Percentiles rank a stretch among this genome's conserved stretches.
Conservation (phyloP, 2,888 invertebrate genomes). For the Dichetophora obliterata region DNA sequence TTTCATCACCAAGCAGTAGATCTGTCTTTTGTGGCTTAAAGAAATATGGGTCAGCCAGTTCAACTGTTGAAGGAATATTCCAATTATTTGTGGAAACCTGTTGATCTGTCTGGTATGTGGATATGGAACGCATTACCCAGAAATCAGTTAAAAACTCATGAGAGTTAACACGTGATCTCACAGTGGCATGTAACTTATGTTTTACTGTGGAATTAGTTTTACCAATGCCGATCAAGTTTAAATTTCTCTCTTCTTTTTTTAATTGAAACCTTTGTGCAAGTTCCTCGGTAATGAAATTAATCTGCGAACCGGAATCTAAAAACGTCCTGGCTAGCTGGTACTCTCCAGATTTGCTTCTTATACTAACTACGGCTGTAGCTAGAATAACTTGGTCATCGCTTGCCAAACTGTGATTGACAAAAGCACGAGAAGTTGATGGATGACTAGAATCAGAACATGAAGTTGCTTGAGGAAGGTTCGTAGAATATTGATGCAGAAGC, state of each 20-base stretch:
- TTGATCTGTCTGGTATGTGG: too few species aligned
- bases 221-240: conserved; percentile 24
- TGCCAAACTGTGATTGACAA: neutral
- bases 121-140: conserved; percentile 15
- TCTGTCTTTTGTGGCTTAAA: conserved; percentile 31
- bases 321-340: conserved; percentile 7
- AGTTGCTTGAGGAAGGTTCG: neutral
- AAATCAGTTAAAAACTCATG: conserved; percentile 33
- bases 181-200: conserved; percentile 10
- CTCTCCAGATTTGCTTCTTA: conserved; percentile 1
- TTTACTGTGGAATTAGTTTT: neutral
- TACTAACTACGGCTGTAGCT: conserved; percentile 18
- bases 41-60: conserved; percentile 31
- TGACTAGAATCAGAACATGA: neutral
- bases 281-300: neutral
- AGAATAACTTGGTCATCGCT: conserved; percentile 9
- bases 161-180: conserved; percentile 28
- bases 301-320: neutral
- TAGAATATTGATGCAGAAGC: neutral
- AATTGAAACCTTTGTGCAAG: neutral
- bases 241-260: neutral
- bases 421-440: neutral
- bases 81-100: conserved; percentile 11
- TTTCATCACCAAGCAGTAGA: conserved; percentile 20
- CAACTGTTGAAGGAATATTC: conserved; percentile 22